Evolutionary conservation across 2,113 vertebrate genomes (phyloP).

Genomic region (Mixornis gularis): DNA sequence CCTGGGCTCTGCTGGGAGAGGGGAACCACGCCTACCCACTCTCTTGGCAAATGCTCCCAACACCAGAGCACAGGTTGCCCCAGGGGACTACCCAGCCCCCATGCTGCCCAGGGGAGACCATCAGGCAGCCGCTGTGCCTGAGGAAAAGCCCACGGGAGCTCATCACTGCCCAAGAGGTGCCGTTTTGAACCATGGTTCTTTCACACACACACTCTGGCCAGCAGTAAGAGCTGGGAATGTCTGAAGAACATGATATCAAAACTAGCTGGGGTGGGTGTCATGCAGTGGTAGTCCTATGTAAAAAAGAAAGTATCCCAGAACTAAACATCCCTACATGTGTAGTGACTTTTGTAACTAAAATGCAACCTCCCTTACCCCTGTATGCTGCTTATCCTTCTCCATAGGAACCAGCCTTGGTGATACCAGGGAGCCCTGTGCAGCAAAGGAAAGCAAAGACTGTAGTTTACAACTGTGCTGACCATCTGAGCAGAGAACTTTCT

Average conservation of each 20-base stretch:
- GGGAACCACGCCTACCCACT: neutral
- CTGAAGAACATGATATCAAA: neutral
- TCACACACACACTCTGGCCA: neutral
- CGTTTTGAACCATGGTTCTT: rapidly evolving
- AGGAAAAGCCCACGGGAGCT: neutral
- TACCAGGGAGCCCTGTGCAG: neutral
- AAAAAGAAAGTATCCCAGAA: neutral
- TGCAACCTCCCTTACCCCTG: rapidly evolving
- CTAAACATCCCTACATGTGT: neutral
- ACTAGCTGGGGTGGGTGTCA: neutral
- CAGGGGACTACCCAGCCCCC: neutral
- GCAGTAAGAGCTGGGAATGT: neutral
- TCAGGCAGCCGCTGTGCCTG: neutral
- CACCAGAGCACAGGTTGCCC: neutral
- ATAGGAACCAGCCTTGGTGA: neutral
- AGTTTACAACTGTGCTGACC: neutral
- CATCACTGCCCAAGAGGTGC: rapidly evolving
- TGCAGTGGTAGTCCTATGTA: neutral
- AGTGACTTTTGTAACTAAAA: neutral
- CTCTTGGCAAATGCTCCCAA: neutral
- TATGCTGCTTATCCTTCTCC: neutral
- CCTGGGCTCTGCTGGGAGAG: neutral
- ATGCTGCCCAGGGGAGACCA: neutral
- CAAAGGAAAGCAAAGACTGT: neutral
- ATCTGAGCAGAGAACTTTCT: neutral